Evolutionary conservation across 2,113 vertebrate species (phyloP).

Genomic region (Hydropotes inermis): DNA sequence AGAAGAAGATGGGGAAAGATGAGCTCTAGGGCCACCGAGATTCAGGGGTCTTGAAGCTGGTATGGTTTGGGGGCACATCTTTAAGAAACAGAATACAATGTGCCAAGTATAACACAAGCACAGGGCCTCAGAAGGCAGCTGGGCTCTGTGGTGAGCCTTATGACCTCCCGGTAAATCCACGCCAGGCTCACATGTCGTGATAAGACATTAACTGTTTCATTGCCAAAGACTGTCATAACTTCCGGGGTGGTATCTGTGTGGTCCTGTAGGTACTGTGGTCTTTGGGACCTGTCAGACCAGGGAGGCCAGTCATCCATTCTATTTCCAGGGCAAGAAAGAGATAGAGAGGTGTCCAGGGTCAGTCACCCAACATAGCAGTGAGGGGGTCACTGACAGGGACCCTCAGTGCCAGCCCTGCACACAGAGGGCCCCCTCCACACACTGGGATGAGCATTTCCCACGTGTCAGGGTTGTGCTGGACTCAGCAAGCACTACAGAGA

Average conservation of each 20-base stretch:
- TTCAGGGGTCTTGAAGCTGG: background rate
- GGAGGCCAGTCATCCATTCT: background rate
- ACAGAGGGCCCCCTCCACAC: background rate
- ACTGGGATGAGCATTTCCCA: too few species aligned
- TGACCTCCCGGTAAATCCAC: fast-evolving
- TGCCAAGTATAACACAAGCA: background rate
- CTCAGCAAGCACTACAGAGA: background rate
- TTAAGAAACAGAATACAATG: background rate
- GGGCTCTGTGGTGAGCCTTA: background rate
- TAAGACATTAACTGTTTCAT: background rate
- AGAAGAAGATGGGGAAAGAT: background rate
- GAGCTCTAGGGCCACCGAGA: background rate
- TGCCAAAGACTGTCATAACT: background rate
- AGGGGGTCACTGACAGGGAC: fast-evolving
- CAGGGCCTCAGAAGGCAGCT: background rate
- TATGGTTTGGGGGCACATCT: background rate
- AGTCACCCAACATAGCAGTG: background rate
- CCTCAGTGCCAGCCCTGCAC: too few species aligned
- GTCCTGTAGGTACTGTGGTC: background rate
- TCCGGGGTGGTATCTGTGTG: background rate
- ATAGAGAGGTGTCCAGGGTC: background rate
- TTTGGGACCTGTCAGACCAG: background rate
- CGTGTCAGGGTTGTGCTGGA: fast-evolving
- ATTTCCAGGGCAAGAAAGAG: background rate
- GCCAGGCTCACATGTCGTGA: fast-evolving